Conservation (phyloP, 92 coral and sea anemone species). For the Plumapathes pennacea region DNA sequence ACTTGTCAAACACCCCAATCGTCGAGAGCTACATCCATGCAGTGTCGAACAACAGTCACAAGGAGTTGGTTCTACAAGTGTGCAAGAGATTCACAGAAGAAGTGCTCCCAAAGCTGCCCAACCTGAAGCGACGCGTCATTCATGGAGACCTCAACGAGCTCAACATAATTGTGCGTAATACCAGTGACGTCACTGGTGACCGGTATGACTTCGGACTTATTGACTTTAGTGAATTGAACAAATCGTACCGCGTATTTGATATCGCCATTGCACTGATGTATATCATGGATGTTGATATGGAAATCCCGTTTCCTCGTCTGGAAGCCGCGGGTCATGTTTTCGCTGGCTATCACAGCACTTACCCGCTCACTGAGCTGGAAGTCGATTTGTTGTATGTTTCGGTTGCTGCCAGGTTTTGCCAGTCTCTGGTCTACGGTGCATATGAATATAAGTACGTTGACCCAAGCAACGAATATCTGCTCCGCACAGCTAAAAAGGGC, state of each 20-base stretch:
- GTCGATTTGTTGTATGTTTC: conserved; percentile 25
- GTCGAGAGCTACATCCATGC: too few relatives aligned
- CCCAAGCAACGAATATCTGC: conserved; percentile 47
- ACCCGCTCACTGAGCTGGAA: conserved; percentile 57
- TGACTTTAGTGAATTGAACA: conserved; percentile 40
- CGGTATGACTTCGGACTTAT: conserved; percentile 31
- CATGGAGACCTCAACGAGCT: conserved; percentile 32
- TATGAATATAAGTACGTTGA: conserved; percentile 10
- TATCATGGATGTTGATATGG: neutral
- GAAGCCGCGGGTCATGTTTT: conserved; percentile 57
- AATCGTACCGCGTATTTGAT: conserved; percentile 43
- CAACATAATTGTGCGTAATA: conserved; percentile 8
- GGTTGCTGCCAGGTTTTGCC: conserved; percentile 60
- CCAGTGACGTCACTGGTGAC: conserved; percentile 4
- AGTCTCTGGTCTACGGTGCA: conserved; percentile 42
- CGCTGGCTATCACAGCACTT: conserved; percentile 60
- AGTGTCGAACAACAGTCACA: too few relatives aligned
- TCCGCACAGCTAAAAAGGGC: conserved; percentile 21
- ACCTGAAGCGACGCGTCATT: conserved; percentile 8
- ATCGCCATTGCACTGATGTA: conserved; percentile 37
- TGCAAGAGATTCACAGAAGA: neutral
- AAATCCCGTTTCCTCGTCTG: conserved; percentile 4
- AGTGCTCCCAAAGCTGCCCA: neutral
- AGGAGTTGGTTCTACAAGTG: too few relatives aligned
- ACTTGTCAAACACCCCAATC: too few relatives aligned